These are phyloP conservation scores for Larimichthys crocea DNA, from an alignment of 2,113 vertebrate species.

Conservation along the genomic window DNA sequence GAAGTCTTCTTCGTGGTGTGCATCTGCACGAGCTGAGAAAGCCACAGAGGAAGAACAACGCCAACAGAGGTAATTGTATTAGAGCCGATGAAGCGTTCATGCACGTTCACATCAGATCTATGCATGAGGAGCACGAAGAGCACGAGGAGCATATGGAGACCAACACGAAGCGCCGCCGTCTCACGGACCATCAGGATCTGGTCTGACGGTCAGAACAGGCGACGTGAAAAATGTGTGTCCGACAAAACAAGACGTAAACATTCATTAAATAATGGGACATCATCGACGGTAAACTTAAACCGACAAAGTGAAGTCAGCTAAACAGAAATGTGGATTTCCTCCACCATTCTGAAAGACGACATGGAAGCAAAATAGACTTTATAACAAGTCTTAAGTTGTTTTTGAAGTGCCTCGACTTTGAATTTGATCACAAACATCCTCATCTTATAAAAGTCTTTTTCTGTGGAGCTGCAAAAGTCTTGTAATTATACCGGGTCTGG, in stretches of 20 bases:
- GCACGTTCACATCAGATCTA: slow-evolving; percentile 36
- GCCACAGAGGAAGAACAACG: slow-evolving; percentile 21
- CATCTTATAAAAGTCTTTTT: background rate
- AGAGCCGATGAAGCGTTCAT: slow-evolving; percentile 54
- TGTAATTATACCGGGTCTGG: background rate
- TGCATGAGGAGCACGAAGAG: background rate
- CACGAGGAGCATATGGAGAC: slow-evolving; percentile 37
- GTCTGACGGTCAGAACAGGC: slow-evolving; percentile 5
- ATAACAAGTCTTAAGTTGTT: too few relatives aligned
- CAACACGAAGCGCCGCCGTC: background rate
- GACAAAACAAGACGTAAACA: background rate
- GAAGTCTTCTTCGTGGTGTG: slow-evolving; percentile 2
- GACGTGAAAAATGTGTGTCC: fast-evolving
- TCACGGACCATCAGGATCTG: background rate
- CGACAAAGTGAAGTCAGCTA: too few relatives aligned
- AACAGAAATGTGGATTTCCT: too few relatives aligned
- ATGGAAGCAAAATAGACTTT: too few relatives aligned
- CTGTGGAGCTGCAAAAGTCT: background rate
- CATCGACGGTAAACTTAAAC: too few relatives aligned
- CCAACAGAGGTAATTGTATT: slow-evolving; percentile 61
- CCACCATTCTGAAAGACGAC: too few relatives aligned
- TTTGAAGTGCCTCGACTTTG: too few relatives aligned
- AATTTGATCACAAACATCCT: background rate
- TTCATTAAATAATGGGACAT: too few relatives aligned
- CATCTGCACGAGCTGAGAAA: background rate